phyloP scores from a whole-genome alignment of 2,888 invertebrate species.

The Calephelis perditalis region DNA sequence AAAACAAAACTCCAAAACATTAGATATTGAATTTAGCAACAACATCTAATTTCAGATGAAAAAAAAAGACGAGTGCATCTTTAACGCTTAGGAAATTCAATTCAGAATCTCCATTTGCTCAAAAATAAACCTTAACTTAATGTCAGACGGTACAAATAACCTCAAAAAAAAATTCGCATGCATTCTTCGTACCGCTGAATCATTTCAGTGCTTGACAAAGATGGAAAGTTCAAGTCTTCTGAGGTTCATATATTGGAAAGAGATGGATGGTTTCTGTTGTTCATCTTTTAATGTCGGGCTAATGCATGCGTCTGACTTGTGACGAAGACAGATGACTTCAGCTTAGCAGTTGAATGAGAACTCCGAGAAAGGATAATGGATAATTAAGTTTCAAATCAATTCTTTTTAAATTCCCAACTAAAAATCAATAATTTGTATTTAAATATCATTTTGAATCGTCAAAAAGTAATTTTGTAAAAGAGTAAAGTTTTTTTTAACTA shows the following conservation, averaged over 20 bases:
- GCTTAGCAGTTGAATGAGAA: constrained; percentile 60
- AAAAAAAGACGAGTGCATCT: constrained; percentile 57
- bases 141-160: constrained; percentile 27
- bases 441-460: not conserved
- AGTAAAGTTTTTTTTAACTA: too few relatives aligned
- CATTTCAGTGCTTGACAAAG: constrained; percentile 56
- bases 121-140: constrained; percentile 32
- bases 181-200: constrained; percentile 59
- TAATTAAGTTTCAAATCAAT: constrained; percentile 34
- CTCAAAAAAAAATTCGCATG: constrained; percentile 34
- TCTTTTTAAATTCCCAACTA: constrained; percentile 16
- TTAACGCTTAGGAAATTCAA: constrained; percentile 63
- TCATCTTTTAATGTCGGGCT: constrained; percentile 48
- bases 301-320: constrained; percentile 59
- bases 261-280: constrained; percentile 41
- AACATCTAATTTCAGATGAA: constrained; percentile 46
- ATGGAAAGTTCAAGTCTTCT: constrained; percentile 39
- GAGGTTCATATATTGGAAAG: constrained; percentile 40
- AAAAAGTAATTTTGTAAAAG: constrained; percentile 2
- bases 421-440: constrained; percentile 10
- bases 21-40: constrained; percentile 8
- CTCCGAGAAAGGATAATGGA: constrained; percentile 37
- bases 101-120: constrained; percentile 34
- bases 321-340: constrained; percentile 71
- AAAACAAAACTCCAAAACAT: constrained; percentile 1